These are phyloP conservation scores for Actinostola sp. DNA, from an alignment of 92 coral and sea anemone species.

Conservation along the genomic window DNA sequence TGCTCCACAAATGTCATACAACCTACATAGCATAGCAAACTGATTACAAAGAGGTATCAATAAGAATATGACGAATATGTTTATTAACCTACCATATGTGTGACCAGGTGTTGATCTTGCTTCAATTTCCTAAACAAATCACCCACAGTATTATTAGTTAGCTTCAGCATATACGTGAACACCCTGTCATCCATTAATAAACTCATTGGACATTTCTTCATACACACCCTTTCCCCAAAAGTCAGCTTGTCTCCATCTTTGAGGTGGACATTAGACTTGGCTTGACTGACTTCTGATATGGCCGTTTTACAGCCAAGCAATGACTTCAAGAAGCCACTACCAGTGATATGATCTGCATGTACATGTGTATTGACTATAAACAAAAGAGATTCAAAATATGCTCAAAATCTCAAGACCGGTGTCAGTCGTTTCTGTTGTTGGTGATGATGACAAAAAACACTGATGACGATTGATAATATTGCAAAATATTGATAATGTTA, in stretches of 20 bases:
- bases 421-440: too few relatives aligned
- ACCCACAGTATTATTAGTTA: too few relatives aligned
- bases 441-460: too few relatives aligned
- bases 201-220: background rate
- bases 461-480: too few relatives aligned
- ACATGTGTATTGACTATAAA: constrained; percentile 83
- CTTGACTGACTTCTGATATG: constrained; percentile 69
- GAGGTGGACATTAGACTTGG: constrained; percentile 64
- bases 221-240: constrained; percentile 71
- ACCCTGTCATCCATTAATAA: background rate
- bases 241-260: constrained; percentile 67
- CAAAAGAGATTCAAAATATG: background rate
- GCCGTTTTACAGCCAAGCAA: constrained; percentile 75
- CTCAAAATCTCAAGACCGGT: too few relatives aligned
- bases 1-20: constrained; percentile 81
- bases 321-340: constrained; percentile 73
- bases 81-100: constrained; percentile 64
- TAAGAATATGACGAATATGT: background rate
- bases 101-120: constrained; percentile 88
- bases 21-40: constrained; percentile 32
- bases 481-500: too few relatives aligned
- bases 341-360: constrained; percentile 88
- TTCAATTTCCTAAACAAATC: constrained; percentile 58
- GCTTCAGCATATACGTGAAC: background rate
- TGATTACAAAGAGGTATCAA: background rate